Percentiles rank a stretch among this genome's conserved stretches.
Evolutionary conservation across 2,797 vertebrate genomes (phyloP).

Genomic region (Poeciliopsis turneri): DNA sequence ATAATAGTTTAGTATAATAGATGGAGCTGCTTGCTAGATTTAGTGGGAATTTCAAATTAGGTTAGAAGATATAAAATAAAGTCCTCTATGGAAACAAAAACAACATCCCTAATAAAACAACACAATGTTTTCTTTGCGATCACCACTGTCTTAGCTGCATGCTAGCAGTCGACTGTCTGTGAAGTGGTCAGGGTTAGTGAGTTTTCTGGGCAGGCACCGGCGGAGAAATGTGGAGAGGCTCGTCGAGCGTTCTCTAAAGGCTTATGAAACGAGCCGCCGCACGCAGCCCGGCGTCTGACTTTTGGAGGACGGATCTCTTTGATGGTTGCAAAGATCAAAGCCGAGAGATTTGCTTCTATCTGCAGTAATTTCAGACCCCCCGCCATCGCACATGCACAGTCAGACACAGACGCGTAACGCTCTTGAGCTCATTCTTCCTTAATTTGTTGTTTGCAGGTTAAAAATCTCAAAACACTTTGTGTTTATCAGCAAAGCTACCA

Average conservation of each 20-base stretch:
- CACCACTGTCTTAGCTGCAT: slow-evolving; percentile 36
- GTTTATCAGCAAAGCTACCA: slow-evolving; percentile 17
- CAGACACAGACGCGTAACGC: slow-evolving; percentile 1
- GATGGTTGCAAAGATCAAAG: slow-evolving; percentile 81
- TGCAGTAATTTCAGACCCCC: slow-evolving; percentile 68
- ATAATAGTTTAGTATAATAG: background rate
- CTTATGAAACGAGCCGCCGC: slow-evolving; percentile 61
- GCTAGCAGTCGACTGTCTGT: slow-evolving; percentile 19
- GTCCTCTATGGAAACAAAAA: slow-evolving; percentile 3
- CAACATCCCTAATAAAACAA: slow-evolving; percentile 17
- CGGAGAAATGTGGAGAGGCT: slow-evolving; percentile 54
- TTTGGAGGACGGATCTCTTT: slow-evolving; percentile 70
- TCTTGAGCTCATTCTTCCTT: slow-evolving; percentile 8
- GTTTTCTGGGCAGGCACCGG: slow-evolving; percentile 47
- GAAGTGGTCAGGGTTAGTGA: slow-evolving; percentile 30
- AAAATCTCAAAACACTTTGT: slow-evolving; percentile 48
- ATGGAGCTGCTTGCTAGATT: background rate
- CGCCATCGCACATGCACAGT: background rate
- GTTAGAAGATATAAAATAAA: background rate
- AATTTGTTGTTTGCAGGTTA: slow-evolving; percentile 23
- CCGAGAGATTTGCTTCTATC: slow-evolving; percentile 76
- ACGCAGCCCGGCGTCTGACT: slow-evolving; percentile 62
- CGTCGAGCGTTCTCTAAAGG: slow-evolving; percentile 67
- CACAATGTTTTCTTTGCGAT: slow-evolving; percentile 24
- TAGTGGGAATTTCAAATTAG: background rate